phyloP scores from a whole-genome alignment of 2,797 vertebrate genomes.

The Galago senegalensis region DNA sequence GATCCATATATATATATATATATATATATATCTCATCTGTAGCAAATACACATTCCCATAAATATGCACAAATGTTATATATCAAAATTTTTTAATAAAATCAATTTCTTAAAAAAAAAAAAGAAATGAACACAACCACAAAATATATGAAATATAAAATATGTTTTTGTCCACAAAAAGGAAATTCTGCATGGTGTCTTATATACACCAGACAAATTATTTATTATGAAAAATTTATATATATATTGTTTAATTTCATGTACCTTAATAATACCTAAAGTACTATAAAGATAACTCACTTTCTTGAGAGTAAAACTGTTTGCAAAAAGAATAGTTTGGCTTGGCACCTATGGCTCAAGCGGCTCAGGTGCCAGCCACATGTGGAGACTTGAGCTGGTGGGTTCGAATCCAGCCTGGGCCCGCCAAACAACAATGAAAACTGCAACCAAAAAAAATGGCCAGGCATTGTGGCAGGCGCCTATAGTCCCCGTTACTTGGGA shows the following conservation, averaged over 20 bases:
- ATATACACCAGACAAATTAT: background rate
- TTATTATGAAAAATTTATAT: background rate
- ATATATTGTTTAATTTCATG: background rate
- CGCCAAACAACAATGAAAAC: no score
- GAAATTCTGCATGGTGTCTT: background rate
- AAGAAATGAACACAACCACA: constrained; percentile 18
- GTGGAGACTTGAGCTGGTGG: no score
- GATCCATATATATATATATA: background rate
- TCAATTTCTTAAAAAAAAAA: background rate
- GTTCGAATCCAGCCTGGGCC: no score
- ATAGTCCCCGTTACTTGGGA: no score
- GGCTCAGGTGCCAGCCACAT: no score
- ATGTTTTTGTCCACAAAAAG: background rate
- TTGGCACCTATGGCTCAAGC: no score
- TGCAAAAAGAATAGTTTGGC: constrained; percentile 21
- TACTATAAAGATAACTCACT: background rate
- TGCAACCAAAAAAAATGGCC: no score
- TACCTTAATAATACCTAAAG: constrained; percentile 54
- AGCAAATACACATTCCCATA: background rate
- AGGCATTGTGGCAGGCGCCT: no score
- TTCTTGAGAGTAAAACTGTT: constrained; percentile 45
- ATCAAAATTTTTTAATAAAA: background rate
- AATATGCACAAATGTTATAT: background rate
- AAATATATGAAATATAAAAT: background rate
- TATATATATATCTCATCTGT: no score